Conservation (phyloP, 2,797 vertebrate species). For the Schizopygopsis malacanthus region DNA sequence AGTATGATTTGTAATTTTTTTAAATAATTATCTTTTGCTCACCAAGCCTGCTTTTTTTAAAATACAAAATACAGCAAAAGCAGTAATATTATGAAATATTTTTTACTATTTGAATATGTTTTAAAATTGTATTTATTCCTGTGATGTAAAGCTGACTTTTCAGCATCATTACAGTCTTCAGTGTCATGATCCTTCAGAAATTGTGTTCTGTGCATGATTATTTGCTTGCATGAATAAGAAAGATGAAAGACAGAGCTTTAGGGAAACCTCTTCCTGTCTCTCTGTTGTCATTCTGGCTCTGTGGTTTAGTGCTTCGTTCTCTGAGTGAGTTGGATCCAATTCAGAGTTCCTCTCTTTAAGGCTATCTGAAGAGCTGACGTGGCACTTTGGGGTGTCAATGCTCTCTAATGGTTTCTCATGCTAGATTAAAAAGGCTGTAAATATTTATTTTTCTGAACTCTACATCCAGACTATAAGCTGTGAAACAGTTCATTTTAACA, state of each 20-base stretch:
- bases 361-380: slow-evolving; percentile 14
- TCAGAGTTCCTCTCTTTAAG: slow-evolving; percentile 32
- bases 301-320: slow-evolving; percentile 26
- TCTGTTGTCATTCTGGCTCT: slow-evolving; percentile 30
- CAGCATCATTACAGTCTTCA: no score
- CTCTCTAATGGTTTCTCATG: not conserved
- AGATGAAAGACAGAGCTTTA: slow-evolving; percentile 3
- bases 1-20: no score
- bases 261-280: not conserved
- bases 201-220: not conserved
- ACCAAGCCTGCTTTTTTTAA: no score
- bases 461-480: not conserved
- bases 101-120: no score
- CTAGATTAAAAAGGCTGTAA: not conserved
- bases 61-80: no score
- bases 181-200: no score
- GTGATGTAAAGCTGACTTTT: no score
- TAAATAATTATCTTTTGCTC: no score
- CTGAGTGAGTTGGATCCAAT: slow-evolving; percentile 33
- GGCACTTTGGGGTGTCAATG: not conserved
- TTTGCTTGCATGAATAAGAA: not conserved
- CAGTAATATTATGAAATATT: no score
- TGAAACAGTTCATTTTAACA: not conserved
- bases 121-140: no score
- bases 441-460: not conserved